Evolutionary conservation across 2,113 vertebrate genomes (phyloP).

Genomic region (Colinus virginianus): DNA sequence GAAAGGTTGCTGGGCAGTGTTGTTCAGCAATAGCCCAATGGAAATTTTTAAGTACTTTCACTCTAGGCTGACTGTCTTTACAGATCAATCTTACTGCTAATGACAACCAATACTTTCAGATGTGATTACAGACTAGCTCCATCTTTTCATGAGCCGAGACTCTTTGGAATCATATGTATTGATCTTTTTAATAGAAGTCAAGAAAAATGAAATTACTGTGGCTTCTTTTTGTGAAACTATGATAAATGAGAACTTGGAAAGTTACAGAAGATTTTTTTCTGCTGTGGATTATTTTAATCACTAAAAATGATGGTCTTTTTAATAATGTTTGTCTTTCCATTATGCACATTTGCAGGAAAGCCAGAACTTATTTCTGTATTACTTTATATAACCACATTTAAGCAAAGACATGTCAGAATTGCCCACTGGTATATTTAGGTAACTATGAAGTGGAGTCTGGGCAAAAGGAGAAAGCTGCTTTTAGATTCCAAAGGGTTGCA

Average conservation of each 20-base stretch:
- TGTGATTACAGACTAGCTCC: conserved; percentile 87
- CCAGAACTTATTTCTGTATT: conserved; percentile 78
- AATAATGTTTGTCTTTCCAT: conserved; percentile 85
- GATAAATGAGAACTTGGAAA: conserved; percentile 87
- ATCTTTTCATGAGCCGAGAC: conserved; percentile 87
- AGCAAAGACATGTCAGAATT: conserved; percentile 45
- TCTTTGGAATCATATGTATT: conserved; percentile 90
- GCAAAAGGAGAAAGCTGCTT: conserved; percentile 37
- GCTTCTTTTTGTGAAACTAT: conserved; percentile 85
- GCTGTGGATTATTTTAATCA: conserved; percentile 83
- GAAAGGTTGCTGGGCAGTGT: conserved; percentile 79
- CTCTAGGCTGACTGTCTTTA: conserved; percentile 73
- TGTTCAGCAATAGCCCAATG: conserved; percentile 72
- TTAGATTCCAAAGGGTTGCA: conserved; percentile 1
- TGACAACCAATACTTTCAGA: conserved; percentile 90
- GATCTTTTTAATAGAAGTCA: conserved; percentile 92
- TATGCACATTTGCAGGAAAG: conserved; percentile 81
- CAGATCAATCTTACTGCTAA: conserved; percentile 85
- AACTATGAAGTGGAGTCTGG: conserved; percentile 10
- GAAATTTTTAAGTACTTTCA: conserved; percentile 79
- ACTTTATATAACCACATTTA: conserved; percentile 72
- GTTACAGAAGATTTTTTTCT: conserved; percentile 79
- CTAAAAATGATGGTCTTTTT: conserved; percentile 81
- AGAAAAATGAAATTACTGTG: conserved; percentile 89
- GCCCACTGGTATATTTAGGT: conserved; percentile 66